Base-by-base conservation (phyloP, 1,140 invertebrate genomes). In the Cyrtorhinus lividipennis region DNA sequence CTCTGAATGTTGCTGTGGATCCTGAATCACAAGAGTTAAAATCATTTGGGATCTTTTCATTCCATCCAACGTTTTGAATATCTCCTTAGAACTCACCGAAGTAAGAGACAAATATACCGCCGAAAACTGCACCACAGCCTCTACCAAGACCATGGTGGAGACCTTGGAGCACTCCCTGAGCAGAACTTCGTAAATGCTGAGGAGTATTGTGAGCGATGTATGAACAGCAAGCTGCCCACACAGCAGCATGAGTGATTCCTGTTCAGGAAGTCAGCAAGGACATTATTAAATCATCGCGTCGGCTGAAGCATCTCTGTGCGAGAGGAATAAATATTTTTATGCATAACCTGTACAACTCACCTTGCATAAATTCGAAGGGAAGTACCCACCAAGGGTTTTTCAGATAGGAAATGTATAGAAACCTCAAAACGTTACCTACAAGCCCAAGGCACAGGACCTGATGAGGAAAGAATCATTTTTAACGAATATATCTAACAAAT, bases 151-250 rank as follows among this genome's bases (percentile, higher is more conserved):
- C 95, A 75, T 98, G 94, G 75, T 98, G 95, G 20, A 98, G 81
- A 1, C 91, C 90, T 75, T 97, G 93, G 18, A 98, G 80, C 53
- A 98, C 92, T 2, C 92, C 91, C 74, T 98, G 95, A 2, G 93
- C 90, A 3, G 90, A 94, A 2, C 88, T 85, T 61, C 92, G 80
- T 45, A 96, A 76, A 65, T 92, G 85, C 24, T 84, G 81, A 10
- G 93, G 92, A 10, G 94, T 92, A 68, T 93, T 92, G 72, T 96
- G 92, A 2, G 92, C 90, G 68, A 99, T 91, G 74, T 98, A 99
- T 1, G 93, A 97, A 74, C 92, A 96, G 69, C 92, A 95, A 15
- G 95, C 92, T 0, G 95, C 94, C 95, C 95, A 99, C 38, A 97
- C 93, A 2, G 94, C 90, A 2, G 95, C 95, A 75, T 98, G 95